Conservation (phyloP, 2,888 invertebrate genomes). For the Crocallis elinguaria region DNA sequence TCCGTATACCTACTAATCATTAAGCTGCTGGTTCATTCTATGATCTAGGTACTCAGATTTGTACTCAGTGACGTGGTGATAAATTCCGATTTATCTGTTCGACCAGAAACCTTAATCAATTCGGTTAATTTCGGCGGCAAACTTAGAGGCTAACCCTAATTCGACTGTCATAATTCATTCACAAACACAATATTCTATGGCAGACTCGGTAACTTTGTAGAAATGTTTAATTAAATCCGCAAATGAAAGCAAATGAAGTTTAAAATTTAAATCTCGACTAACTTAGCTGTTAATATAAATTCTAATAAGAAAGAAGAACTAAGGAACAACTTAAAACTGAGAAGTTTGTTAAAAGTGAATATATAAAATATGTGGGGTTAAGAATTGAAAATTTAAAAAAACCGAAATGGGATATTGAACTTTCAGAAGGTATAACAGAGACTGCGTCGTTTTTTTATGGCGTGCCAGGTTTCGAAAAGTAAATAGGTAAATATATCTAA, state of each 20-base stretch:
- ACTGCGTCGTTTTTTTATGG: too few species aligned
- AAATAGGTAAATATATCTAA: too few species aligned
- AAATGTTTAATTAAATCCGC: conserved; percentile 7
- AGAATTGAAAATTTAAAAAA: too few species aligned
- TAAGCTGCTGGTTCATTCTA: too few species aligned
- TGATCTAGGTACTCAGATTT: too few species aligned
- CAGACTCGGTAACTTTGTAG: background rate
- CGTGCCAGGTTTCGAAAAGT: too few species aligned
- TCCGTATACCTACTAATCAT: too few species aligned
- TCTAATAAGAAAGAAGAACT: conserved; percentile 5
- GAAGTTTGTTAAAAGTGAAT: background rate
- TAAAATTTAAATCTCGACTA: conserved; percentile 4
- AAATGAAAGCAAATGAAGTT: conserved; percentile 11
- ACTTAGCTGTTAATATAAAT: conserved; percentile 8
- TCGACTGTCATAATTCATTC: background rate
- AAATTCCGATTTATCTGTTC: background rate
- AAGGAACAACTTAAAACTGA: background rate
- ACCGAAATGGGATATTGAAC: too few species aligned
- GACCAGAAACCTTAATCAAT: background rate
- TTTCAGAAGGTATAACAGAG: too few species aligned
- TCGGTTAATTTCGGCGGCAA: background rate
- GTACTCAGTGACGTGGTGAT: too few species aligned
- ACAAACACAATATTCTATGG: background rate
- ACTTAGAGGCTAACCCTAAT: background rate
- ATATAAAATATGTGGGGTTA: conserved; percentile 15